Base-by-base conservation (phyloP, 2,888 invertebrate species). In the Andrena haemorrhoa region DNA sequence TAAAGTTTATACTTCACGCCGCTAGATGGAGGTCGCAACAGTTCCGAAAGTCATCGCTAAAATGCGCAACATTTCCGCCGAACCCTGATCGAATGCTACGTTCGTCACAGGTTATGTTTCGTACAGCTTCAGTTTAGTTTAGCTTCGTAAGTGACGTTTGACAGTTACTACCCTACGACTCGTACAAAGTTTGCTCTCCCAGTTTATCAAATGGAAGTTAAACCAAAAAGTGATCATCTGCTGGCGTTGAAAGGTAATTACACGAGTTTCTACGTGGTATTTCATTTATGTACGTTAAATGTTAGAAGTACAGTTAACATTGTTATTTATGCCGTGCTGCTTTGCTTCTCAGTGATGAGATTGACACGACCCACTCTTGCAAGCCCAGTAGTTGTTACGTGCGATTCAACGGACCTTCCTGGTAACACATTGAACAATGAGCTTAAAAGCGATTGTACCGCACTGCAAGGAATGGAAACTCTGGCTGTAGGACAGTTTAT, bases 301-400 rank as follows among this genome's bases (percentile, higher is more conserved):
- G 2, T 12, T 35, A 35, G 10, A 5, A 53, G 20, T 10, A 10
- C 33, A 65, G 2, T 16, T 16, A 16, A 16, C 41, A 5, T 41
- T 41, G 41, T 41, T 16, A 41, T 41, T 41, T 41, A 16, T 41
- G 41, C 41, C 5, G 4, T 41, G 16, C 5, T 16, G 4, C 3
- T 4, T 41, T 41, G 16, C 4, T 41, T 41, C 94, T 56, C 91
- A 96, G 99, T 99, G 70, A 99, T 99, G 98, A 95, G 99, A 87
- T 95, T 99, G 84, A 98, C 99, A 1, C 96, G 98, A 90, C 99
- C 99, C 4, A 97, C 98, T 35, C 95, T 99, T 85, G 97, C 97
- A 80, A 97, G 97, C 90, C 97, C 97, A 10, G 95, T 96, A 90
- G 96, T 98, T 82, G 96, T 98, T 1, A 97, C 97, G 6, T 97